A percentile compares a stretch with the other conserved stretches of the same genome.
These are phyloP conservation scores for Sialia sialis DNA, from an alignment of 2,113 vertebrate genomes.

Conservation along the genomic window DNA sequence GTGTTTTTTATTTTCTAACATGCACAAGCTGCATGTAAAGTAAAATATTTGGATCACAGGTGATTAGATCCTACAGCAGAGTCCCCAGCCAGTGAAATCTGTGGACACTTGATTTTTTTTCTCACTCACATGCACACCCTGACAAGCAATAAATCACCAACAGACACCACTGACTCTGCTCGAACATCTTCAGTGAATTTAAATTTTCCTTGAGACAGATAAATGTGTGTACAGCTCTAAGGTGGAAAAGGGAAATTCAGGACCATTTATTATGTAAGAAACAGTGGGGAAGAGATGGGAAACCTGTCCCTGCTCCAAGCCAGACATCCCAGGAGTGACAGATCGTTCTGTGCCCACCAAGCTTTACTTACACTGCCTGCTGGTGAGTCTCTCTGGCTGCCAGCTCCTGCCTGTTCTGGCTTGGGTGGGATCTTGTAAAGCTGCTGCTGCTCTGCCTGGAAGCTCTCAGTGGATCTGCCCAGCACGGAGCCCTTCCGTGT, in stretches of 20 bases:
- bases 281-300: not conserved
- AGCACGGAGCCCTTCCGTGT: not conserved
- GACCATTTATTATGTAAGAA: not conserved
- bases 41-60: not conserved
- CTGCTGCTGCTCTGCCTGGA: constrained; percentile 41
- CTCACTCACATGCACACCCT: not conserved
- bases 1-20: not conserved
- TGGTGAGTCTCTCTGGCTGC: not conserved
- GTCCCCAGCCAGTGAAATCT: not conserved
- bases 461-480: not conserved
- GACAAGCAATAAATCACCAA: not conserved
- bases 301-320: not conserved
- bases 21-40: not conserved
- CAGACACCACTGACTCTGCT: not conserved
- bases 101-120: not conserved
- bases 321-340: not conserved
- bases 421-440: constrained; percentile 62
- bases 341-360: not conserved
- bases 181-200: not conserved
- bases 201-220: not conserved
- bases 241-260: not conserved
- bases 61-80: not conserved
- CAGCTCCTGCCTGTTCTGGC: not conserved
- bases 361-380: constrained; percentile 3
- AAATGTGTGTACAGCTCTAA: not conserved